These are phyloP conservation scores for Antheraea assamensis DNA, from an alignment of 2,888 invertebrate genomes.

Conservation along the genomic window DNA sequence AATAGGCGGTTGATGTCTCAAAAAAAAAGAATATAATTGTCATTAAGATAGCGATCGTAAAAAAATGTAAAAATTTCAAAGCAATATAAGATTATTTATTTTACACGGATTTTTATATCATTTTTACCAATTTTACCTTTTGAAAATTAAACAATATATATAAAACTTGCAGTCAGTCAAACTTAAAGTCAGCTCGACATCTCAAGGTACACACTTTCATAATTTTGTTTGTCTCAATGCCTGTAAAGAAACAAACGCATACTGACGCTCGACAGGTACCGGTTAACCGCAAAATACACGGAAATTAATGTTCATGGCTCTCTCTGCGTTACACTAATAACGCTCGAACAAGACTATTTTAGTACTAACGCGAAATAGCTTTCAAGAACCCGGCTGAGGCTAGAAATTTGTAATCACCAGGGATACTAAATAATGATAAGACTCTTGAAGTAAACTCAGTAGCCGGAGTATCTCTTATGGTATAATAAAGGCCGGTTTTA, in stretches of 20 bases:
- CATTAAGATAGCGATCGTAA: too few species aligned
- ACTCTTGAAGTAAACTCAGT: neutral
- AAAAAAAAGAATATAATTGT: too few species aligned
- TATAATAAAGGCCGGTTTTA: neutral
- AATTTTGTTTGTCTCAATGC: conserved; percentile 1
- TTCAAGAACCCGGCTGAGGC: neutral
- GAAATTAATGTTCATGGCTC: neutral
- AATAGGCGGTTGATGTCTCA: too few species aligned
- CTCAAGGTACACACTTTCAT: conserved; percentile 9
- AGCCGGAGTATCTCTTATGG: neutral
- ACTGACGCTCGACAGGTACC: neutral
- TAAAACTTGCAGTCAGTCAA: neutral
- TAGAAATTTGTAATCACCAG: neutral
- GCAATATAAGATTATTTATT: too few species aligned
- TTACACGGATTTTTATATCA: too few species aligned
- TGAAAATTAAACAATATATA: too few species aligned
- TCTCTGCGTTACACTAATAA: neutral
- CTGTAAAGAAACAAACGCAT: neutral
- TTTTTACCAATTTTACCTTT: neutral
- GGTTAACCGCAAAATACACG: conserved; percentile 13
- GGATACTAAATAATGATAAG: neutral
- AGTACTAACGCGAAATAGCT: neutral
- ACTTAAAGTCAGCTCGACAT: neutral
- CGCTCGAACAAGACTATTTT: neutral
- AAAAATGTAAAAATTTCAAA: too few species aligned